Conservation (phyloP, 1,140 invertebrate genomes). For the Drosophila sturtevanti region DNA sequence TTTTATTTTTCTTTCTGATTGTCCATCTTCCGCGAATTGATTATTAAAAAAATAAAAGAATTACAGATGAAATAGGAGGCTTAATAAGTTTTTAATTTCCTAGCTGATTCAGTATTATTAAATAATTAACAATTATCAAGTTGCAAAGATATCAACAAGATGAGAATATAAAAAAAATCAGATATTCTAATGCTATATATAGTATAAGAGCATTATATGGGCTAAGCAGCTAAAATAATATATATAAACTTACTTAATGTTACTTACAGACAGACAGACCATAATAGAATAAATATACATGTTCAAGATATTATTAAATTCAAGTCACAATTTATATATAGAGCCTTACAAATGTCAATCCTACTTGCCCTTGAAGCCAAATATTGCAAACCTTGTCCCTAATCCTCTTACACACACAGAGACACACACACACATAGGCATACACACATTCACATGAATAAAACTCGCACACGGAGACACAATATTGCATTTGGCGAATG, state of each 20-base stretch:
- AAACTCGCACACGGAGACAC: not conserved
- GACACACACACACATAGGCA: not conserved
- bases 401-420: not conserved
- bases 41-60: too few species aligned
- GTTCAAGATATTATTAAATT: not conserved
- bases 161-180: too few species aligned
- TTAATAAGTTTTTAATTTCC: too few species aligned
- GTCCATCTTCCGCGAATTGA: too few species aligned
- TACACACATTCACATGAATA: not conserved
- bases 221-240: not conserved
- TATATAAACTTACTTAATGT: not conserved
- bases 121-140: too few species aligned
- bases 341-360: not conserved
- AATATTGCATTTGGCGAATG: conserved; percentile 13
- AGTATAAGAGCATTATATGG: too few species aligned
- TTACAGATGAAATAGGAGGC: too few species aligned
- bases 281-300: not conserved
- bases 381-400: conserved; percentile 1
- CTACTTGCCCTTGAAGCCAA: conserved; percentile 5
- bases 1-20: too few species aligned
- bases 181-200: too few species aligned
- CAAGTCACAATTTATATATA: not conserved
- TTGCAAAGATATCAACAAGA: too few species aligned
- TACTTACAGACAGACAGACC: not conserved
- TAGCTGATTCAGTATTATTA: too few species aligned